Percentiles rank a stretch among this genome's conserved stretches.
Conservation (phyloP, 1,140 invertebrate species). For the Theocolax elegans region DNA sequence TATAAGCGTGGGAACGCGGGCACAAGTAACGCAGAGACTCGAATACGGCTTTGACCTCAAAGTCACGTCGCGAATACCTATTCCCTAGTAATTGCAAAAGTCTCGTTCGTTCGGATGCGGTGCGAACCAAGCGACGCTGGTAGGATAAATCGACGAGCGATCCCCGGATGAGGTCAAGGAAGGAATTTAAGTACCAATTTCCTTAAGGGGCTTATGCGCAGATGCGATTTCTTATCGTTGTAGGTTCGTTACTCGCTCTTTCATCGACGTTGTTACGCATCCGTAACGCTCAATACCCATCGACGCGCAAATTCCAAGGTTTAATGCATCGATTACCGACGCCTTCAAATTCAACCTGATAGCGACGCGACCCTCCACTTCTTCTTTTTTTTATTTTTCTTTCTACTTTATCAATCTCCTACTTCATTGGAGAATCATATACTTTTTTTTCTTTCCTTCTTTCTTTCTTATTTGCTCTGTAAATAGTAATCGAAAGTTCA, state of each 20-base stretch:
- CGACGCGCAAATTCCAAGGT: too few relatives aligned
- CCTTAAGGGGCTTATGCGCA: slow-evolving; percentile 23
- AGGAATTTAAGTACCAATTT: slow-evolving; percentile 35
- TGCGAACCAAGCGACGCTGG: background rate
- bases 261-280: slow-evolving; percentile 22
- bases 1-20: background rate
- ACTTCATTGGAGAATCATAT: too few relatives aligned
- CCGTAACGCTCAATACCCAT: background rate
- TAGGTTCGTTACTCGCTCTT: slow-evolving; percentile 23
- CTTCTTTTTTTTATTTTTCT: too few relatives aligned
- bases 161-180: slow-evolving; percentile 22
- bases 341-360: too few relatives aligned
- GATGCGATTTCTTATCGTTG: slow-evolving; percentile 16
- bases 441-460: too few relatives aligned
- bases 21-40: background rate
- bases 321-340: slow-evolving; percentile 32
- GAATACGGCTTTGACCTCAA: background rate
- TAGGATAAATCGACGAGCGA: background rate
- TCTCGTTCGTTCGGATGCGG: background rate
- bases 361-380: background rate
- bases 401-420: too few relatives aligned
- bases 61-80: slow-evolving; percentile 19
- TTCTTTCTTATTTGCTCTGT: too few relatives aligned
- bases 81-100: background rate
- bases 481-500: too few relatives aligned